Percentiles rank a stretch among this genome's conserved stretches.
Evolutionary conservation across 2,113 vertebrate species (phyloP).

Genomic region (Corythornis vintsioides): DNA sequence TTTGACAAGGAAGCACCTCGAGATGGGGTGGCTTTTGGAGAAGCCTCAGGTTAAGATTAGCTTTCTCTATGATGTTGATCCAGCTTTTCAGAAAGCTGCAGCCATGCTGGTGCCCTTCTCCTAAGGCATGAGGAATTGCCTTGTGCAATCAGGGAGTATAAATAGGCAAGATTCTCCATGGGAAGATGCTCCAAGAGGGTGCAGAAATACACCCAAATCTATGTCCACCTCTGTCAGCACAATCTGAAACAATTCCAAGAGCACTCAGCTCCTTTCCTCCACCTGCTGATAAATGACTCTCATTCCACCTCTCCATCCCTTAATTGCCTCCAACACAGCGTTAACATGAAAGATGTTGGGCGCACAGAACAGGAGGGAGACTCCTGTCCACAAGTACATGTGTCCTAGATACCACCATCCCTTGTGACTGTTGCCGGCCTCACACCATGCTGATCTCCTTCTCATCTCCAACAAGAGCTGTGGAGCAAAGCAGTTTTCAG

Average conservation of each 20-base stretch:
- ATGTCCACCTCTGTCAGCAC: background rate
- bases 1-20: background rate
- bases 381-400: background rate
- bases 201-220: background rate
- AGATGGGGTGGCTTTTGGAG: background rate
- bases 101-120: fast-evolving
- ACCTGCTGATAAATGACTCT: background rate
- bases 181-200: background rate
- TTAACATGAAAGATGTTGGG: background rate
- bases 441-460: background rate
- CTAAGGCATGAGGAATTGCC: fast-evolving
- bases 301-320: background rate
- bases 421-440: background rate
- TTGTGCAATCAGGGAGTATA: background rate
- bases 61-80: background rate
- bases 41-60: background rate
- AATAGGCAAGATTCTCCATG: background rate
- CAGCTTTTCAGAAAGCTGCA: background rate
- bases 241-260: background rate
- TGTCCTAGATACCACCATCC: background rate
- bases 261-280: background rate
- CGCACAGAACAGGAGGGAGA: background rate
- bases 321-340: background rate
- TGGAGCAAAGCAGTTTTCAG: conserved; percentile 44
- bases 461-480: background rate